Percentiles rank a stretch among this genome's conserved stretches.
Evolutionary conservation across 1,140 invertebrate genomes (phyloP).

Genomic region (Pantala flavescens): DNA sequence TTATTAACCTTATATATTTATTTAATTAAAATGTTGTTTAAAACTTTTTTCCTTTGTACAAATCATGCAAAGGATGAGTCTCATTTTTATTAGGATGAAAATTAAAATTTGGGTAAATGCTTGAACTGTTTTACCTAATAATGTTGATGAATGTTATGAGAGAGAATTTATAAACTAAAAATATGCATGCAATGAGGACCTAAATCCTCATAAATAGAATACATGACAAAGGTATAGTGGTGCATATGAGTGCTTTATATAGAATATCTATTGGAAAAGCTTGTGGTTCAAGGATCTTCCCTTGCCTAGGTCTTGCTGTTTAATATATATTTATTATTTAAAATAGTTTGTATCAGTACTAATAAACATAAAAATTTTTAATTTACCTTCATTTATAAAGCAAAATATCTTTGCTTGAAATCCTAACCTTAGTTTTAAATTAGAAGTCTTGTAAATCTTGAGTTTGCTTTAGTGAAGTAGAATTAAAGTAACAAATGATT

Average conservation of each 20-base stretch:
- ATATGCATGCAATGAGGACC: not conserved
- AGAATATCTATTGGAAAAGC: not conserved
- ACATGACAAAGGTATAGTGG: not conserved
- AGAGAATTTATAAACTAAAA: not conserved
- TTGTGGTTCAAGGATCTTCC: too few species aligned
- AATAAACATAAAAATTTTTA: too few species aligned
- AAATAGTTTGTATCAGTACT: too few species aligned
- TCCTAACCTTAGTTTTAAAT: too few species aligned
- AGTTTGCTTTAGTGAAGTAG: too few species aligned
- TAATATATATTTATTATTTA: too few species aligned
- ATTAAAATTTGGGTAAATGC: not conserved
- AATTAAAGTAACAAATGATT: too few species aligned
- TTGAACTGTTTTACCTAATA: not conserved
- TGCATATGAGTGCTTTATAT: not conserved
- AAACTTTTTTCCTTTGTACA: not conserved
- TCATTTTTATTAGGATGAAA: not conserved
- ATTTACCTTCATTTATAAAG: too few species aligned
- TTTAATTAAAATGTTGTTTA: not conserved
- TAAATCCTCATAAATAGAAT: not conserved
- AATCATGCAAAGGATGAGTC: too few species aligned
- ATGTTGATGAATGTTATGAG: not conserved
- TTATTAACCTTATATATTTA: not conserved
- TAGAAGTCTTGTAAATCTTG: too few species aligned
- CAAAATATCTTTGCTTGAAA: too few species aligned
- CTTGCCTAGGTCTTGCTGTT: too few species aligned